Evolutionary conservation across 2,888 invertebrate genomes (phyloP).

Genomic region (Cryptosula pallasiana): DNA sequence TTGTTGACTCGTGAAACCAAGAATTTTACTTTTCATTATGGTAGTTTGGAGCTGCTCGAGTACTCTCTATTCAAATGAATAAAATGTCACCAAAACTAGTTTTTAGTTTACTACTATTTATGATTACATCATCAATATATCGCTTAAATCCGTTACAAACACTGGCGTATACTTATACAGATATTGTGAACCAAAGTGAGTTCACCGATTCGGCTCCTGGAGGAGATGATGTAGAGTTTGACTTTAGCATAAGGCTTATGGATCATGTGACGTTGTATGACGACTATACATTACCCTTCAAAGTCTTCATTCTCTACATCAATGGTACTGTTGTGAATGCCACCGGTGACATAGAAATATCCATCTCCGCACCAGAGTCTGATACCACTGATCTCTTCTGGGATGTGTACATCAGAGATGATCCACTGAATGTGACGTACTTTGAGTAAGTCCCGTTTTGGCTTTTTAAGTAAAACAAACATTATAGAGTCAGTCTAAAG

Average conservation of each 20-base stretch:
- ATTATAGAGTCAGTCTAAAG: no score
- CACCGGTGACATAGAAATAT: not conserved
- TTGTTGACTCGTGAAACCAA: no score
- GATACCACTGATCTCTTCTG: not conserved
- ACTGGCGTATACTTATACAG: no score
- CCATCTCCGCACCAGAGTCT: not conserved
- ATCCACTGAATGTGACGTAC: not conserved
- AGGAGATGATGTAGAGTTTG: not conserved
- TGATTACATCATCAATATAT: no score
- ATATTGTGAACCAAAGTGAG: not conserved
- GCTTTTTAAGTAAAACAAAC: no score
- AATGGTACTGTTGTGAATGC: not conserved
- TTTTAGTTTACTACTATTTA: no score
- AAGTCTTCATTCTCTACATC: not conserved
- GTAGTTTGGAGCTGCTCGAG: no score
- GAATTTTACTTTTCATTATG: no score
- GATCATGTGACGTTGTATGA: slow-evolving; percentile 7
- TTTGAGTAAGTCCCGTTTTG: not conserved
- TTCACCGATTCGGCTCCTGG: not conserved
- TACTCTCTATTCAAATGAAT: no score
- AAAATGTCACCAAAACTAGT: no score
- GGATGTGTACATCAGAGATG: not conserved
- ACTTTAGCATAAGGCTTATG: slow-evolving; percentile 6
- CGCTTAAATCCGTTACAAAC: no score
- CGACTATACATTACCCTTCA: not conserved